These are phyloP conservation scores for Candidula unifasciata DNA, from an alignment of 2,888 invertebrate genomes.

Conservation along the genomic window DNA sequence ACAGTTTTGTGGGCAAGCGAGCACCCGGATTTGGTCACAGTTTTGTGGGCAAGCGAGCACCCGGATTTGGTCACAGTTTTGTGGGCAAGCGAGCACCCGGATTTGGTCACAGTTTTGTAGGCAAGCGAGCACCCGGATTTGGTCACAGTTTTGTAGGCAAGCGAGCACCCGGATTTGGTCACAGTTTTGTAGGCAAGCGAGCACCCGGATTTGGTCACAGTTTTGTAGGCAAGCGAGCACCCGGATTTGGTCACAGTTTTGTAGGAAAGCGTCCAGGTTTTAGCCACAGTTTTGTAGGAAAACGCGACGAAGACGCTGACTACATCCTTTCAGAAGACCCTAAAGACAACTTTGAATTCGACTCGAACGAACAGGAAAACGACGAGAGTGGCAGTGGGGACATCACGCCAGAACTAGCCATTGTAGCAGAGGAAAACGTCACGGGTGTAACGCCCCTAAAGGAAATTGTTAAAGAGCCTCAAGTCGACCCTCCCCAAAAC, in stretches of 20 bases:
- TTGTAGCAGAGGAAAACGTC: background rate
- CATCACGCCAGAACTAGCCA: background rate
- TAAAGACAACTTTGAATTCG: background rate
- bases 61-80: conserved; percentile 31
- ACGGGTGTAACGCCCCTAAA: background rate
- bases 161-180: conserved; percentile 37
- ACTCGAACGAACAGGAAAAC: background rate
- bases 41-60: conserved; percentile 11
- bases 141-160: conserved; percentile 41
- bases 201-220: conserved; percentile 33
- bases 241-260: conserved; percentile 44
- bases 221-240: conserved; percentile 47
- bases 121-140: conserved; percentile 39
- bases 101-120: conserved; percentile 47
- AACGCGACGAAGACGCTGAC: conserved; percentile 12
- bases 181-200: conserved; percentile 40
- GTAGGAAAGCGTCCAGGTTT: conserved; percentile 47
- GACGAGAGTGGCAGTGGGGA: background rate
- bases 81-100: conserved; percentile 36
- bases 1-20: conserved; percentile 49
- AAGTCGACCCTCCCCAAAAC: background rate
- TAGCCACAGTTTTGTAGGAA: conserved; percentile 35
- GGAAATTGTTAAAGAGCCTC: too few relatives aligned
- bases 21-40: conserved; percentile 1
- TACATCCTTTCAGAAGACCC: conserved; percentile 45